Percentiles rank a stretch among this genome's conserved stretches.
phyloP scores from a whole-genome alignment of 2,888 invertebrate genomes.

The Steromphala cineraria region DNA sequence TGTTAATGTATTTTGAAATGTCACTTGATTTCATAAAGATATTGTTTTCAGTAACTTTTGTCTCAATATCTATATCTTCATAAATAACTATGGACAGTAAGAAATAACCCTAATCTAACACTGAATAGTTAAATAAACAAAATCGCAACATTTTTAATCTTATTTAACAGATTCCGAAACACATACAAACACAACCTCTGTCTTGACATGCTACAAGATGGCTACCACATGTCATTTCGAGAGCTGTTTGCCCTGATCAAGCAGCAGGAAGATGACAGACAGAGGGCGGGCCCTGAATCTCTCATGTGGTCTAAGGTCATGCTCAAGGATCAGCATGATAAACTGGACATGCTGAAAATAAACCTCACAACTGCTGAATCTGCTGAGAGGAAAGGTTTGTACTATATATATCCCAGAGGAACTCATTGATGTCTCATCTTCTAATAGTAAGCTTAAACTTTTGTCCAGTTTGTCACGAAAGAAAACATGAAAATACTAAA shows the following conservation, averaged over 20 bases:
- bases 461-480: no score
- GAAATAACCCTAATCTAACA: no score
- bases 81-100: no score
- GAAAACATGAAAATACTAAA: no score
- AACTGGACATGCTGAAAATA: slow-evolving; percentile 68
- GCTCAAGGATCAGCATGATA: slow-evolving; percentile 71
- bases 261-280: slow-evolving; percentile 66
- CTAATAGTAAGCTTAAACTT: no score
- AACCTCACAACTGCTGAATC: slow-evolving; percentile 70
- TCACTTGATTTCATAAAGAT: background rate
- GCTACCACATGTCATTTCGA: slow-evolving; percentile 73
- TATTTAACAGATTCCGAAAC: slow-evolving; percentile 65
- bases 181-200: slow-evolving; percentile 74
- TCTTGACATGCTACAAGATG: slow-evolving; percentile 73
- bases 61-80: background rate
- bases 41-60: background rate
- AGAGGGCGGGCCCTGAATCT: slow-evolving; percentile 72
- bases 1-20: no score
- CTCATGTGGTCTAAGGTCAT: slow-evolving; percentile 69
- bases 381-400: slow-evolving; percentile 66
- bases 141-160: slow-evolving; percentile 1
- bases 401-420: background rate
- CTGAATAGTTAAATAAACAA: no score
- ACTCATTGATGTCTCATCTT: no score
- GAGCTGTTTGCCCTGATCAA: slow-evolving; percentile 72